phyloP scores from a whole-genome alignment of 2,113 vertebrate genomes.

The Anseranas semipalmata region DNA sequence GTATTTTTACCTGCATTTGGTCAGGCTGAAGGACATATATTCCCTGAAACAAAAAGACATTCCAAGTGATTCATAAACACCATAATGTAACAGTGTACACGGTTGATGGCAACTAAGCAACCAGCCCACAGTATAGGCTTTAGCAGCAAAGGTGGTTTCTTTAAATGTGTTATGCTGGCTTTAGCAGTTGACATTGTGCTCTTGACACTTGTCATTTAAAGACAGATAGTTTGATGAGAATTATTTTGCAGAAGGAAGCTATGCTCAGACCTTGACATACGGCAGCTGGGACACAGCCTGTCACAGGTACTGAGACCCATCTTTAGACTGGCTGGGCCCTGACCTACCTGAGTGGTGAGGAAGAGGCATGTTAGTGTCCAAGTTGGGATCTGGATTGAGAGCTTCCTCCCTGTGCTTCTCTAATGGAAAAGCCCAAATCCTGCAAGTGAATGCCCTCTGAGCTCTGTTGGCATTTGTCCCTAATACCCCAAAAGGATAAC shows the following conservation, averaged over 20 bases:
- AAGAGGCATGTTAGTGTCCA: background rate
- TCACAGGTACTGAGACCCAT: background rate
- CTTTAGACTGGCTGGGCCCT: background rate
- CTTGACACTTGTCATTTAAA: background rate
- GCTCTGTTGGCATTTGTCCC: background rate
- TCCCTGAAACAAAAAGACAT: constrained; percentile 81
- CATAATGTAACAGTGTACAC: background rate
- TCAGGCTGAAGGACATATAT: constrained; percentile 88
- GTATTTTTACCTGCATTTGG: constrained; percentile 91
- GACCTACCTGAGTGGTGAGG: background rate
- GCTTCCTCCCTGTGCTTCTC: background rate
- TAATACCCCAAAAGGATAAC: background rate
- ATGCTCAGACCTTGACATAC: background rate
- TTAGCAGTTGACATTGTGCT: background rate
- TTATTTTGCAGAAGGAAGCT: background rate
- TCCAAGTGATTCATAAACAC: constrained; percentile 40
- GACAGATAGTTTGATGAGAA: background rate
- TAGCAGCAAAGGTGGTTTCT: background rate
- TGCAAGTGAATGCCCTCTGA: background rate
- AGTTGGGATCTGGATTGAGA: background rate
- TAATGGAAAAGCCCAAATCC: background rate
- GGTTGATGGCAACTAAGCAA: background rate
- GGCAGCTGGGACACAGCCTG: background rate
- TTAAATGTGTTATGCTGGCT: background rate
- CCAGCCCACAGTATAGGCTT: background rate